Base-by-base conservation (phyloP, 2,888 invertebrate genomes). In the Helleia helle region DNA sequence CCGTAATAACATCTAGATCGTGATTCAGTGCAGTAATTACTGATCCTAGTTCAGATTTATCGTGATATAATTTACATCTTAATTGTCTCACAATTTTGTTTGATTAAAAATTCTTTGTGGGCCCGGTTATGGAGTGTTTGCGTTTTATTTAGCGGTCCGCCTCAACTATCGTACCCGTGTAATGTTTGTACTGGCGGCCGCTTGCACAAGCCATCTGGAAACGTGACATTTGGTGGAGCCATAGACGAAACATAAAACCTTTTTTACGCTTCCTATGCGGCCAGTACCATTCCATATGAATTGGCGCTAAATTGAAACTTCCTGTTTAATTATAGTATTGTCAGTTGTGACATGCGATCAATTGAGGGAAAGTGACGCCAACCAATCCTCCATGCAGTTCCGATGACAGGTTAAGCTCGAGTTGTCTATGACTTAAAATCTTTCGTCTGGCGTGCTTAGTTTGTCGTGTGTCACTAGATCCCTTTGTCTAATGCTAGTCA, bases 91-190 rank as follows among this genome's bases (percentile, higher is more conserved):
- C 11, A 24, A 24, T 6, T 9, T 22, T 22, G 22, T 34, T 34
- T 34, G 34, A 18, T 34, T 34, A 22, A 18, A 22, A 34, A 34
- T 34, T 34, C 71, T 65, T 40, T 64, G 71, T 75, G 69, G 71
- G 71, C 71, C 67, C 59, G 64, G 63, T 46, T 65, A 66, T 59
- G 65, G 68, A 46, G 52, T 48, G 67, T 55, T 84, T 84, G 80
- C 71, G 67, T 79, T 76, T 71, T 80, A 68, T 81, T 84, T 84
- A 84, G 83, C 84, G 81, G 76, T 64, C 70, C 62, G 72, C 76
- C 75, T 81, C 79, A 81, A 81, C 81, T 81, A 74, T 79, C 71
- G 75, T 72, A 71, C 79, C 79, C 72, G 79, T 73, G 84, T 83
- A 81, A 84, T 81, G 75, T 80, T 81, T 79, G 63, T 71, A 68